Conservation (phyloP, 1,140 invertebrate genomes). For the Asobara japonica region DNA sequence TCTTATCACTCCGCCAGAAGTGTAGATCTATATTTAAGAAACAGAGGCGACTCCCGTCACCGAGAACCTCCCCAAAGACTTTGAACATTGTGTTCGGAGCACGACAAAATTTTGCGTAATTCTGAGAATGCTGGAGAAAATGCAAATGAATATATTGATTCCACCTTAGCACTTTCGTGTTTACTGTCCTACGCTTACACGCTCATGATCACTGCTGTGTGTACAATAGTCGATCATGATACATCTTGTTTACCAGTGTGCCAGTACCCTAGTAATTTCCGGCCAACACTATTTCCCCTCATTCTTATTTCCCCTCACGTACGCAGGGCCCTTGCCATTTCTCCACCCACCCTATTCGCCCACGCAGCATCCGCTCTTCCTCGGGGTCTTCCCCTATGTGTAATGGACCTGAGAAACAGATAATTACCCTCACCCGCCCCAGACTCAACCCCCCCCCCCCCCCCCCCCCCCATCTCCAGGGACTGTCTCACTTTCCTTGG, state of each 20-base stretch:
- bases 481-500: not conserved
- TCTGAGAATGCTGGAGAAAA: too few species aligned
- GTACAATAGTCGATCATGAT: not conserved
- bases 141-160: not conserved
- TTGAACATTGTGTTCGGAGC: too few species aligned
- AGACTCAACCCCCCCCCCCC: not conserved
- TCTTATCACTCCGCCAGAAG: too few species aligned
- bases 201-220: not conserved
- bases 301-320: conserved; percentile 64
- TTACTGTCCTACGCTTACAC: too few species aligned
- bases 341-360: not conserved
- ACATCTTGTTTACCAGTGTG: conserved; percentile 9
- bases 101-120: too few species aligned
- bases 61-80: too few species aligned
- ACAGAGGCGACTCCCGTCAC: too few species aligned
- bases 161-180: not conserved
- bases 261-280: conserved; percentile 56
- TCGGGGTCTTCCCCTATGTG: conserved; percentile 48
- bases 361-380: conserved; percentile 35
- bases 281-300: conserved; percentile 52
- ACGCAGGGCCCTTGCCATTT: conserved; percentile 21
- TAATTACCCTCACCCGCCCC: conserved; percentile 52
- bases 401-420: conserved; percentile 60
- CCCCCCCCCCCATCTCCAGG: not conserved
- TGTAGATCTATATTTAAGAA: too few species aligned